Evolutionary conservation across 2,888 invertebrate species (phyloP), one percentile per base, ranked within the genome.

Genomic region (Melikaiella ostensackeni): DNA sequence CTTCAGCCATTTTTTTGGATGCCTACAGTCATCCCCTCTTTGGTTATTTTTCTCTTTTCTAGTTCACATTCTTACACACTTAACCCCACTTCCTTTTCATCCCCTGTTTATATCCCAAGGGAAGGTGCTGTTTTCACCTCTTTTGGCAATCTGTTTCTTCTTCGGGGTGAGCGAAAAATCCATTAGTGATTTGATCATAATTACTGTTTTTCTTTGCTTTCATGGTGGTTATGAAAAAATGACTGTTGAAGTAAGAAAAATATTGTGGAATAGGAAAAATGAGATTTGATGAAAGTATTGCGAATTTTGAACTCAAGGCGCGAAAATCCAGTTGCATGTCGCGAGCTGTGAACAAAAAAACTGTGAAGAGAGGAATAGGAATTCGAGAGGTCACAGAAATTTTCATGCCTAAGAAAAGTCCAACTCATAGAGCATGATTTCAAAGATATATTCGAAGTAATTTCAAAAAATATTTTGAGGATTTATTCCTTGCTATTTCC

Each of bases 41-140:
- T 74, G 62, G 66, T 77, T 82, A 74, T 81, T 76, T 80, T 74
- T 74, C 78, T 83, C 81, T 82, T 84, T 82, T 61, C 38, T 27
- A 16, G 59, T 42, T 57, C 77, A 59, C 63, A 35, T 64, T 73
- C 78, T 74, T 73, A 24, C 66, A 46, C 19, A 66, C 42, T 66
- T 66, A 46, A 42, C 30, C 27, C 3, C 27, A 66, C 27, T 27
- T 4, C n/a, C 6, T 21, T 66, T 38, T 46, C 30, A 27, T 66
- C 8, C 19, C 30, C 27, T 42, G 19, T 66, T 46, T 66, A 46
- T 66, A 27, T 42, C 66, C 66, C 66, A 42, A 27, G 16, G 63
- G n/a, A 9, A 21, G 64, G 13, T 24, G 24, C 27, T 42, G 42
- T 66, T 66, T 66, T 66, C 19, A 24, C 42, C 66, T 46, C 24